Evolutionary conservation across 2,113 vertebrate species (phyloP), one percentile per base, ranked within the genome.

Genomic region (Ranitomeya imitator): DNA sequence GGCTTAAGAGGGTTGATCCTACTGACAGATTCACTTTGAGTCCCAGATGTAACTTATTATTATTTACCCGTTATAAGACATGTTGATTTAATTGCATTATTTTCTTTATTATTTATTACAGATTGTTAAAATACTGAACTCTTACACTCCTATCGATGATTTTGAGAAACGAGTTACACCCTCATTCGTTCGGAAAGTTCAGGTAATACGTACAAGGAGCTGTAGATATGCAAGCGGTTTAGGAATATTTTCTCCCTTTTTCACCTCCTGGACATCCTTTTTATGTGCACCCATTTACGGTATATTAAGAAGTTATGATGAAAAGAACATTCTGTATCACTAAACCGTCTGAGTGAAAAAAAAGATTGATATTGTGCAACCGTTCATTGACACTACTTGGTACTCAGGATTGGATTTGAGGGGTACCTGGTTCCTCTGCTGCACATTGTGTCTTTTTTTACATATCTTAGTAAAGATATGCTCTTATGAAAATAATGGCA

Each of bases 121-220:
- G 98, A 97, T 99, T 92, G 96, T 99, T 77, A 99, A 99, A 93
- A 98, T 99, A 89, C 95, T 99, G 77, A 99, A 99, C 90, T 98
- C 97, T 0, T 99, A 99, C 92, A 99, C 98, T 26, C 98, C 98
- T 0, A 99, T 98, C 74, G 98, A 99, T 74, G 97, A 98, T 91
- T 99, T 99, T 90, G 98, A 99, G 95, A 99, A 99, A 94, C 95
- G 98, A 78, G 97, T 99, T 79, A 85, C 96, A 4, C 96, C 97
- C 0, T 96, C 98, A 0, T 99, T 99, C 74, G 98, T 99, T 63
- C 97, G 97, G 57, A 99, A 98, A 93, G 97, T 99, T 79, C 98
- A 99, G 96, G 98, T 98, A 90, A 94, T 92, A 54, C 18, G 55
- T 73, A 37, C 14, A 1, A 16, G 26, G 0, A 37, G 26, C 14